phyloP scores from a whole-genome alignment of 2,113 vertebrate genomes.

The Eidolon helvum region DNA sequence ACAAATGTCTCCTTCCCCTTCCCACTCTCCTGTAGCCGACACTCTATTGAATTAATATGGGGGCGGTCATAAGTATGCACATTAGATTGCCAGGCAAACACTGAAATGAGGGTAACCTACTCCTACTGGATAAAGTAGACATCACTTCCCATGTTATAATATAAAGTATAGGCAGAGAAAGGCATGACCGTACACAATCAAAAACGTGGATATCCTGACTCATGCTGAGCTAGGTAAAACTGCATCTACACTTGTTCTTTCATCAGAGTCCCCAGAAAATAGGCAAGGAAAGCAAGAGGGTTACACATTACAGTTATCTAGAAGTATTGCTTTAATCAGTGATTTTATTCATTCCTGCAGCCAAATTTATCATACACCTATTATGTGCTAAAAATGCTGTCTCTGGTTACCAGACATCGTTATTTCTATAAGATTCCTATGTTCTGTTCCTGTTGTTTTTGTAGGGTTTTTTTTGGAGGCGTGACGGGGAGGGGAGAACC shows the following conservation, averaged over 20 bases:
- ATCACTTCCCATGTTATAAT: background rate
- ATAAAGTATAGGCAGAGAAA: background rate
- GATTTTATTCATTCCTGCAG: background rate
- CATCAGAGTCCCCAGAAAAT: background rate
- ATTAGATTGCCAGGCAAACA: background rate
- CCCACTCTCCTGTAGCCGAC: background rate
- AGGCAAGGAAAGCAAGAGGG: background rate
- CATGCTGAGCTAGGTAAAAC: background rate
- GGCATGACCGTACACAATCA: background rate
- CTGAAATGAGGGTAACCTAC: background rate
- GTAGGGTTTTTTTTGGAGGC: background rate
- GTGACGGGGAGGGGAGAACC: background rate
- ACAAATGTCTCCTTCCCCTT: background rate
- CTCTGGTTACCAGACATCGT: slow-evolving; percentile 25
- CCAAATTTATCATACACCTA: background rate
- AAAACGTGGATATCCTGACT: background rate
- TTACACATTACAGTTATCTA: background rate
- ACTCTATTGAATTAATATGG: background rate
- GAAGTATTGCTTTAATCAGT: background rate
- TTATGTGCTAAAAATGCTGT: background rate
- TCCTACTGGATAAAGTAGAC: background rate
- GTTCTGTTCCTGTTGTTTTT: background rate
- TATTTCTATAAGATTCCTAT: background rate
- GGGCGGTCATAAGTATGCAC: background rate
- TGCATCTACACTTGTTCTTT: background rate